Conservation (phyloP, 2,888 invertebrate genomes). For the Cheilosia impressa region DNA sequence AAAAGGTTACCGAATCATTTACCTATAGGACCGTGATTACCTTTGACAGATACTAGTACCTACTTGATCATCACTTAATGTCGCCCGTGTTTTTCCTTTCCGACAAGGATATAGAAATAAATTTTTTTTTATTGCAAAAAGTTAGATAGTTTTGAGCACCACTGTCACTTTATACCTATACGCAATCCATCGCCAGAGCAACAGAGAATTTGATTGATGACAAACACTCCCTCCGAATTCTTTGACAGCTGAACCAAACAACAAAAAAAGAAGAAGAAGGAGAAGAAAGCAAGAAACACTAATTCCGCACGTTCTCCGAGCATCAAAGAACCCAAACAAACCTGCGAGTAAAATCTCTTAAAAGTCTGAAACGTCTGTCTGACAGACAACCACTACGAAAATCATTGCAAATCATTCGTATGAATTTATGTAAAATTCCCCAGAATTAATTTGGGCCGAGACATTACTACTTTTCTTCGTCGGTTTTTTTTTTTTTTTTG, state of each 20-base stretch:
- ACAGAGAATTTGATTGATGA: conserved; percentile 70
- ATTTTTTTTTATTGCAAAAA: too few relatives aligned
- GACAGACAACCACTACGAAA: conserved; percentile 59
- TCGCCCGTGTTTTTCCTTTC: too few relatives aligned
- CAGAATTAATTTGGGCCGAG: conserved; percentile 73
- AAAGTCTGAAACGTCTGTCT: conserved; percentile 22
- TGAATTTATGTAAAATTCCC: conserved; percentile 67
- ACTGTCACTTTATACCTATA: conserved; percentile 45
- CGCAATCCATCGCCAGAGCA: conserved; percentile 36
- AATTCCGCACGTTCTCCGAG: conserved; percentile 28
- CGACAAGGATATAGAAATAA: too few relatives aligned
- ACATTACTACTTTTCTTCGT: conserved; percentile 31
- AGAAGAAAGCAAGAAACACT: neutral
- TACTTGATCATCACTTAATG: too few relatives aligned
- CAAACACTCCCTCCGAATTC: conserved; percentile 68
- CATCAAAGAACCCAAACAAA: conserved; percentile 21
- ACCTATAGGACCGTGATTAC: too few relatives aligned
- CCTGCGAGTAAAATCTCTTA: conserved; percentile 30
- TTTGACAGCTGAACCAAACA: conserved; percentile 51
- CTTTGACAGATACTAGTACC: too few relatives aligned
- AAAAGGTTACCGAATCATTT: too few relatives aligned
- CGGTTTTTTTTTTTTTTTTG: conserved; percentile 20
- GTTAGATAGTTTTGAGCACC: conserved; percentile 10
- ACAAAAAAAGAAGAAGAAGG: neutral
- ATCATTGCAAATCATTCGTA: conserved; percentile 59